These are phyloP conservation scores for Chromobotia macracanthus DNA, from an alignment of 2,797 vertebrate genomes.

Conservation along the genomic window DNA sequence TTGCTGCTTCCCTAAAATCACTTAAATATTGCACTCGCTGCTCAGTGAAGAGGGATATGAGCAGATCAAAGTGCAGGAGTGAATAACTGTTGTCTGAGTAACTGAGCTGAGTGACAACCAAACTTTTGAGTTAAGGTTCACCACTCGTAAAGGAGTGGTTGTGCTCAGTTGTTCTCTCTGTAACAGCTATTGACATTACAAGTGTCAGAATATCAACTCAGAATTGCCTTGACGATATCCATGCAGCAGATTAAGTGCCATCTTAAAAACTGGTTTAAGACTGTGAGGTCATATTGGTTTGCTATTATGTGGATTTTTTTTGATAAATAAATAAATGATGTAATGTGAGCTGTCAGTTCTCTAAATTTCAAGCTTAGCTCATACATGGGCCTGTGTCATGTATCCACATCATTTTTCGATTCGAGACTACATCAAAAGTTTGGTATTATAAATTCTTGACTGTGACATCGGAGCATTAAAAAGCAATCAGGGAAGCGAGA, in stretches of 20 bases:
- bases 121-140: slow-evolving; percentile 21
- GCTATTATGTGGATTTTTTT: background rate
- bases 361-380: background rate
- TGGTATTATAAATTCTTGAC: background rate
- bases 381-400: background rate
- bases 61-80: slow-evolving; percentile 26
- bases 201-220: slow-evolving; percentile 16
- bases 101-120: slow-evolving; percentile 26
- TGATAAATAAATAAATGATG: background rate
- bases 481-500: slow-evolving; percentile 13
- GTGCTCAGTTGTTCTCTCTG: slow-evolving; percentile 31
- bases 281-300: background rate
- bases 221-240: slow-evolving; percentile 26
- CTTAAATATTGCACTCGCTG: slow-evolving; percentile 40
- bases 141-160: slow-evolving; percentile 19
- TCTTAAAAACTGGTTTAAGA: background rate
- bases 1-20: slow-evolving; percentile 41
- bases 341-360: background rate
- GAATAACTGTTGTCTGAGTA: slow-evolving; percentile 36
- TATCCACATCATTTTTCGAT: slow-evolving; percentile 5
- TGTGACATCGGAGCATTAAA: background rate
- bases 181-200: slow-evolving; percentile 29
- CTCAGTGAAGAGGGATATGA: slow-evolving; percentile 32
- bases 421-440: background rate
- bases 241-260: background rate